phyloP scores from a whole-genome alignment of 1,140 invertebrate genomes.

The Drosophila nigrodunni region DNA sequence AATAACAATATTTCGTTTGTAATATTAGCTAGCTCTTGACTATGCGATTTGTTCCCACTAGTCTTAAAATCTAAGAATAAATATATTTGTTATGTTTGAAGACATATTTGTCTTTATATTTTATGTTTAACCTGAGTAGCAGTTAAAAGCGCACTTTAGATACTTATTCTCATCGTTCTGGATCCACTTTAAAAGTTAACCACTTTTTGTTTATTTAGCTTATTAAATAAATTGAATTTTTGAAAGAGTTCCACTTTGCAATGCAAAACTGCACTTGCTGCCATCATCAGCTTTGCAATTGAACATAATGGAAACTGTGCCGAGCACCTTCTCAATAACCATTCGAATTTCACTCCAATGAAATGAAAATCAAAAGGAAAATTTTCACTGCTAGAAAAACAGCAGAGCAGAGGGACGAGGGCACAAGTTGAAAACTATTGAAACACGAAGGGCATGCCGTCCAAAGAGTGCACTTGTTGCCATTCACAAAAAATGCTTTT shows the following conservation, averaged over 20 bases:
- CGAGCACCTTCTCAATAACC: conserved; percentile 38
- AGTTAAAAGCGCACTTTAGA: too few relatives aligned
- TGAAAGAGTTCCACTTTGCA: conserved; percentile 17
- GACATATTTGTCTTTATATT: too few relatives aligned
- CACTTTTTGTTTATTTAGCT: conserved; percentile 24
- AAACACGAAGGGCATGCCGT: conserved; percentile 21
- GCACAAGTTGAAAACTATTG: conserved; percentile 29
- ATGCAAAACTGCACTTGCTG: conserved; percentile 39
- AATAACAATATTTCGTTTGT: too few relatives aligned
- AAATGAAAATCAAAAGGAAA: conserved; percentile 50
- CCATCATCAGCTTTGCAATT: conserved; percentile 43
- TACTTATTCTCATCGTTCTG: too few relatives aligned
- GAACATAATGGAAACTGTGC: conserved; percentile 54
- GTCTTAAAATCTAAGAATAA: too few relatives aligned
- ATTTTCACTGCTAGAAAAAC: background rate
- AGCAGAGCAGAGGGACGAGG: conserved; percentile 5
- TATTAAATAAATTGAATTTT: conserved; percentile 25
- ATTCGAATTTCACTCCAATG: conserved; percentile 39
- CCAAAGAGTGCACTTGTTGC: conserved; percentile 75
- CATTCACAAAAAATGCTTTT: conserved; percentile 67
- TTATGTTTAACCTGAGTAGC: too few relatives aligned
- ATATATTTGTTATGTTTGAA: too few relatives aligned
- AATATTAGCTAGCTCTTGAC: too few relatives aligned
- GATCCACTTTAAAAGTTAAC: background rate
- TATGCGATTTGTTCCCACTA: too few relatives aligned